phyloP scores from a whole-genome alignment of 2,888 invertebrate genomes.

The Eucriotettix oculatus region DNA sequence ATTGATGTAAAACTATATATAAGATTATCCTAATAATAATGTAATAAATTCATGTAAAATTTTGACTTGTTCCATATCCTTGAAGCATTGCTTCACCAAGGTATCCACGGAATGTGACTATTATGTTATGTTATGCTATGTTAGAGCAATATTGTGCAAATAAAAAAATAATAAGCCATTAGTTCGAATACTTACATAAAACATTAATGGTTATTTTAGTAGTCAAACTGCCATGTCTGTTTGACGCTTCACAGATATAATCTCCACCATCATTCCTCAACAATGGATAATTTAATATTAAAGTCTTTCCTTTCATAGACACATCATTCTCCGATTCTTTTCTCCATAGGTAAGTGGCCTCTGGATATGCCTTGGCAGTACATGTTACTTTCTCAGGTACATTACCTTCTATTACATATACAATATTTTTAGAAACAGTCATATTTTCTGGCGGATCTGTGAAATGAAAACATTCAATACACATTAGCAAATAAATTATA shows the following conservation, averaged over 20 bases:
- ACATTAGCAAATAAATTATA: no score
- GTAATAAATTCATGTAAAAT: no score
- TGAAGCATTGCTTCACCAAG: no score
- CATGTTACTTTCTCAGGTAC: slow-evolving; percentile 39
- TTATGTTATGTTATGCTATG: no score
- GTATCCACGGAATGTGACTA: no score
- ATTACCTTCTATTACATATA: slow-evolving; percentile 37
- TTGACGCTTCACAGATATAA: slow-evolving; percentile 46
- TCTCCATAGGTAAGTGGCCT: slow-evolving; percentile 56
- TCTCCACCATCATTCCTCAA: slow-evolving; percentile 54
- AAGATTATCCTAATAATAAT: no score
- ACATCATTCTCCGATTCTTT: slow-evolving; percentile 37
- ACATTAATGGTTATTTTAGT: slow-evolving; percentile 59
- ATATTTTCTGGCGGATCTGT: slow-evolving; percentile 72
- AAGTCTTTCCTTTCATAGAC: slow-evolving; percentile 27
- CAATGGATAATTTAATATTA: slow-evolving; percentile 48
- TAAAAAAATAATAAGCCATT: no score
- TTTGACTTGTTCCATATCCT: no score
- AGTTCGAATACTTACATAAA: slow-evolving; percentile 48
- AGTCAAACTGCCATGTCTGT: slow-evolving; percentile 60
- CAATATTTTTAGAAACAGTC: slow-evolving; percentile 40
- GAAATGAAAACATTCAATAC: slow-evolving; percentile 8
- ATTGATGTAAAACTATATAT: no score
- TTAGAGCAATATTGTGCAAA: no score
- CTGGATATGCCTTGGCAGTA: slow-evolving; percentile 47